Base-by-base conservation (phyloP, 2,797 vertebrate genomes). In the Sebastes cheni region DNA sequence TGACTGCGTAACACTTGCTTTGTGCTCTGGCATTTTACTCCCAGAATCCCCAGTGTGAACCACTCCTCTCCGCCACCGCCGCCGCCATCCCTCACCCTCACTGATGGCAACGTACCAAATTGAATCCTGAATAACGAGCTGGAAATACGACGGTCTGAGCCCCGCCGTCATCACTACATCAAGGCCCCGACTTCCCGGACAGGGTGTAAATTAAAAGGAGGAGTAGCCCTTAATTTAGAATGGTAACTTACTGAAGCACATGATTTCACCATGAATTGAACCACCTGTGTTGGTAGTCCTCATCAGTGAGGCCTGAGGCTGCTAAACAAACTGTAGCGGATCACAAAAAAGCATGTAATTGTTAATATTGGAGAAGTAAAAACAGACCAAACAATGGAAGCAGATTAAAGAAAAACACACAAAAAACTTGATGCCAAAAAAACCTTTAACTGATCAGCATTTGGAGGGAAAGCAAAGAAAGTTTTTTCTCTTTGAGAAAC, bases 1-100 rank as follows among this genome's bases (percentile, higher is more conserved):
- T 83, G 58, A 84, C 86, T 56, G 27, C 50, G 32, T 60, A 65
- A 59, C 3, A 34, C 76, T 22, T 3, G 56, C 71, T 86, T 81
- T 83, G 75, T 78, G 32, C 74, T 75, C 74, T 88, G 88, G 78
- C 75, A 81, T 91, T 90, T 90, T 77, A 80, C 62, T 6, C 68
- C 61, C 72, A 82, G 72, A 76, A 34, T 66, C 75, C 69, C 60
- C 32, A 10, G 55, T 20, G 72, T 68, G 74, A 80, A 70, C 68
- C 79, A 60, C 59, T 39, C 46, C 46, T 50, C 42, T 50, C 46
- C 18, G 18, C 18, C 18, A 50, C 61, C 4, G 27, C 61, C 59
- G 32, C 32, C 56, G 36, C 36, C 36, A 82, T 75, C 36, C 60
- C 29, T 85, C 82, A 84, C 2, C 54, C 67, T 56, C 23, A 5